These are phyloP conservation scores for Oegoconia quadripuncta DNA, from an alignment of 2,888 invertebrate genomes.

Conservation along the genomic window DNA sequence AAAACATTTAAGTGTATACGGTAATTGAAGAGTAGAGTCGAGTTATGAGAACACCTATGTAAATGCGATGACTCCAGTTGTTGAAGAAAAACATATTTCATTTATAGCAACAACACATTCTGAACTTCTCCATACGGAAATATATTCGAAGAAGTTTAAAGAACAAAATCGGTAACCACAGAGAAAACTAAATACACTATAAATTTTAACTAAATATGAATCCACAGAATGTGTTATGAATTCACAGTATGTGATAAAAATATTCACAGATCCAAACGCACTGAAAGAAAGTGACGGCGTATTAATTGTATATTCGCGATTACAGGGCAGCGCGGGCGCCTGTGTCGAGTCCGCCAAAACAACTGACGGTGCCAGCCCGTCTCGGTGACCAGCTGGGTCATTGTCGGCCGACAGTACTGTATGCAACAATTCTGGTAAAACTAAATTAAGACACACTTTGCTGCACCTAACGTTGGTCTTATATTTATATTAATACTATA, in stretches of 20 bases:
- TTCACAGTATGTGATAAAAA: constrained; percentile 10
- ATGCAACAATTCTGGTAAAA: constrained; percentile 15
- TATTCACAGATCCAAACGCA: constrained; percentile 5
- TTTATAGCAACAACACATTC: not conserved
- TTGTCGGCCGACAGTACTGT: constrained; percentile 28
- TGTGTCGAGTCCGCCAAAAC: constrained; percentile 57
- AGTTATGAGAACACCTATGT: constrained; percentile 32
- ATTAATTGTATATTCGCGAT: constrained; percentile 23
- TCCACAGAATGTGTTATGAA: constrained; percentile 2
- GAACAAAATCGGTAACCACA: too few species aligned
- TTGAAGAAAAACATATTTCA: not conserved
- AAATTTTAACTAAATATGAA: not conserved
- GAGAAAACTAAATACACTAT: not conserved
- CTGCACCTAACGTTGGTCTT: too few species aligned
- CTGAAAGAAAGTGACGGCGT: constrained; percentile 22
- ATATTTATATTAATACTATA: too few species aligned
- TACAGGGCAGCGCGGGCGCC: constrained; percentile 47
- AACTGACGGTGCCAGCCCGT: constrained; percentile 66
- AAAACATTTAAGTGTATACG: constrained; percentile 29
- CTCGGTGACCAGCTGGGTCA: constrained; percentile 59
- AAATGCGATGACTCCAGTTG: constrained; percentile 10
- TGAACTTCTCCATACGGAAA: not conserved
- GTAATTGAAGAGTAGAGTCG: constrained; percentile 28
- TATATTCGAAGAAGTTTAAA: too few species aligned
- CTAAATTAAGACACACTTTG: constrained; percentile 11